phyloP scores from a whole-genome alignment of 2,888 invertebrate genomes.

The Lysandra bellargus region DNA sequence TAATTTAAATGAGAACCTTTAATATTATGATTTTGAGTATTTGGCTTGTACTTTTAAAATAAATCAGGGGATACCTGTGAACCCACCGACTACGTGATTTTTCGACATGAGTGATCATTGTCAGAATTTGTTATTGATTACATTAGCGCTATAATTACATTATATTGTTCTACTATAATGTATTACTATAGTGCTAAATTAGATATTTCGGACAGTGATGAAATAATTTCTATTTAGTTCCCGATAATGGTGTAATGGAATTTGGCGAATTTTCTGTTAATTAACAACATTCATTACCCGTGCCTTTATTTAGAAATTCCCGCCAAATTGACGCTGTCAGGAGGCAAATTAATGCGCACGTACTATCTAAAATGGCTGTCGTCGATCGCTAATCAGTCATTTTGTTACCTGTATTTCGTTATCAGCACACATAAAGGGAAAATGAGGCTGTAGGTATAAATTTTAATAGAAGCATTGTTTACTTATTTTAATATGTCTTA shows the following conservation, averaged over 20 bases:
- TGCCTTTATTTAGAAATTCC: slow-evolving; percentile 32
- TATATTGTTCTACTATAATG: background rate
- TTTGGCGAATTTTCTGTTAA: slow-evolving; percentile 2
- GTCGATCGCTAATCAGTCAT: slow-evolving; percentile 4
- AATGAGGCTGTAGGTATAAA: background rate
- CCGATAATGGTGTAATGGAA: slow-evolving; percentile 8
- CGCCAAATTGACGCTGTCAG: slow-evolving; percentile 30
- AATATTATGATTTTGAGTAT: no score
- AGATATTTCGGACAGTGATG: slow-evolving; percentile 11
- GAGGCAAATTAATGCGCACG: slow-evolving; percentile 26
- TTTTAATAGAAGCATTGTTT: background rate
- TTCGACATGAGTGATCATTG: no score
- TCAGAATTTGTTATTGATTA: background rate
- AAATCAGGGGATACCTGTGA: no score
- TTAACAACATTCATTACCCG: slow-evolving; percentile 33
- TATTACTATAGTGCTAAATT: background rate
- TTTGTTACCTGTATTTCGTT: background rate
- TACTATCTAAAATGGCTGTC: slow-evolving; percentile 27
- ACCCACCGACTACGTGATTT: no score
- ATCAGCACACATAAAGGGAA: background rate
- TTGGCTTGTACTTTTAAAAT: no score
- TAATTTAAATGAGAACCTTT: no score
- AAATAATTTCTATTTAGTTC: slow-evolving; percentile 1
- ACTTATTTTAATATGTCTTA: no score
- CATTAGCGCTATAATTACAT: background rate